These are phyloP conservation scores for Parnassius orleans DNA, from an alignment of 2,888 invertebrate species.

Conservation along the genomic window DNA sequence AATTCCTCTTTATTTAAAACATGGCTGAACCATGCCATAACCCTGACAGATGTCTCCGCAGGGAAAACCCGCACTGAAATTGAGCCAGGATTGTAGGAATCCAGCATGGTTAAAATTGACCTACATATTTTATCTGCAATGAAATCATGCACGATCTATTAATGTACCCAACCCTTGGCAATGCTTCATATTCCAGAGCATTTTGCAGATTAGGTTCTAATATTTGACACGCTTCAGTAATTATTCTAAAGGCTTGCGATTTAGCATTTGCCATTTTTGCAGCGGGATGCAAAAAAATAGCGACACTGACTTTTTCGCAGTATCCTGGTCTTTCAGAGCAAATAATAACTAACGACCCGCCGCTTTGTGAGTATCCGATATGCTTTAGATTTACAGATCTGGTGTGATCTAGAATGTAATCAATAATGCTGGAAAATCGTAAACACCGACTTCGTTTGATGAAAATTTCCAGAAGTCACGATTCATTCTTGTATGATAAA, in stretches of 20 bases:
- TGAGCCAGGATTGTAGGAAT: slow-evolving; percentile 30
- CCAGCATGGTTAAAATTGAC: slow-evolving; percentile 15
- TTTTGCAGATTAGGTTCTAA: slow-evolving; percentile 31
- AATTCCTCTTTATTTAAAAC: slow-evolving; percentile 37
- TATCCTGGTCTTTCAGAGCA: too few species aligned
- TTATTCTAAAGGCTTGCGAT: slow-evolving; percentile 72
- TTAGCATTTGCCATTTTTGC: slow-evolving; percentile 5
- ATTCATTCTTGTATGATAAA: too few species aligned
- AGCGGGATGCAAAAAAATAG: slow-evolving; percentile 3
- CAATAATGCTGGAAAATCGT: too few species aligned
- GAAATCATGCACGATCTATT: not conserved
- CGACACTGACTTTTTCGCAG: slow-evolving; percentile 80
- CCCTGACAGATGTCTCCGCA: slow-evolving; percentile 46
- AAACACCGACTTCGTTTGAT: too few species aligned
- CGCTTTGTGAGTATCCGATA: too few species aligned
- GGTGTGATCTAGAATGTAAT: too few species aligned
- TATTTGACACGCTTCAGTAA: slow-evolving; percentile 66
- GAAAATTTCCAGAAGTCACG: too few species aligned
- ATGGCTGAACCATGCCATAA: slow-evolving; percentile 44
- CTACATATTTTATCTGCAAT: slow-evolving; percentile 1
- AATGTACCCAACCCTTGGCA: slow-evolving; percentile 19
- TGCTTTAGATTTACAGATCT: too few species aligned
- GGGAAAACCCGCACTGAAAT: slow-evolving; percentile 43
- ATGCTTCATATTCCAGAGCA: slow-evolving; percentile 19
- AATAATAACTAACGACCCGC: too few species aligned